Percentiles rank a stretch among this genome's conserved stretches.
Conservation (phyloP, 2,888 invertebrate genomes). For the Clepsis dumicolana region DNA sequence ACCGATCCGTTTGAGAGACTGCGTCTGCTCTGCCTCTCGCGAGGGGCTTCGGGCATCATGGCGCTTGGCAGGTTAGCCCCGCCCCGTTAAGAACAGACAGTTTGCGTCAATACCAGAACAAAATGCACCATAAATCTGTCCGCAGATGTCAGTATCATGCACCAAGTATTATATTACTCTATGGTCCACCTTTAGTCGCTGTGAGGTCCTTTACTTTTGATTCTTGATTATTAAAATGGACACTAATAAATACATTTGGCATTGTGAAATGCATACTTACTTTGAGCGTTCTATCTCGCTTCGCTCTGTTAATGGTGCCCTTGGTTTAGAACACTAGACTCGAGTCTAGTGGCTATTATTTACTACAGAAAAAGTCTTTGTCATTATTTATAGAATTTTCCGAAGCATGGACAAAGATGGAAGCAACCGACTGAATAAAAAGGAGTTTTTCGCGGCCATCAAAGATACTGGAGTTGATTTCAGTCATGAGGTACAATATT, state of each 20-base stretch:
- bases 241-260: too few relatives aligned
- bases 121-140: too few relatives aligned
- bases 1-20: conserved; percentile 94
- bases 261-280: too few relatives aligned
- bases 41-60: conserved; percentile 95
- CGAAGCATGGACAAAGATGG: conserved; percentile 97
- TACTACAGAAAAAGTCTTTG: conserved; percentile 5
- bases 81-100: not conserved
- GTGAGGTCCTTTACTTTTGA: too few relatives aligned
- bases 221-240: too few relatives aligned
- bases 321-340: too few relatives aligned
- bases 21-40: conserved; percentile 92
- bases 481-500: conserved; percentile 84
- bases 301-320: too few relatives aligned
- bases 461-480: conserved; percentile 91
- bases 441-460: conserved; percentile 93
- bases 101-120: too few relatives aligned
- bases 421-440: conserved; percentile 91
- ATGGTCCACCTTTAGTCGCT: too few relatives aligned
- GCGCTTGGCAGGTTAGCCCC: conserved; percentile 94
- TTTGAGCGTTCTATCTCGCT: too few relatives aligned
- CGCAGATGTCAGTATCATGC: too few relatives aligned
- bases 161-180: too few relatives aligned
- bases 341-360: not conserved
- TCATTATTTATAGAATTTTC: conserved; percentile 88